These are phyloP conservation scores for Hanleya hanleyi DNA, from an alignment of 2,888 invertebrate species.

Conservation along the genomic window DNA sequence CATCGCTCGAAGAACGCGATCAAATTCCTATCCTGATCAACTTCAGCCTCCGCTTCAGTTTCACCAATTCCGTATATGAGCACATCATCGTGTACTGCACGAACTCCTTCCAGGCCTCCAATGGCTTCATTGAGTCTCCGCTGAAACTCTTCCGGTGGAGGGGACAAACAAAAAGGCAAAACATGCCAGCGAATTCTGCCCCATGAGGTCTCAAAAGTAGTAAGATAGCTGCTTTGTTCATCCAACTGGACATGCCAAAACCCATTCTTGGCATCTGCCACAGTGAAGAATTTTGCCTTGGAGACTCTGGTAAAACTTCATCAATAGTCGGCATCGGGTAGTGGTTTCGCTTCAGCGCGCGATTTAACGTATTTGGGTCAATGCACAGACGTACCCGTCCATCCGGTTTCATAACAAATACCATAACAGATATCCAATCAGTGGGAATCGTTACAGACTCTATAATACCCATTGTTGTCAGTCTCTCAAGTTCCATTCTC, in stretches of 20 bases:
- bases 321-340: slow-evolving; percentile 20
- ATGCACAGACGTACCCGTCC: slow-evolving; percentile 29
- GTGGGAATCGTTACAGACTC: slow-evolving; percentile 22
- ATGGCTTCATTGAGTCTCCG: slow-evolving; percentile 11
- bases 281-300: slow-evolving; percentile 10
- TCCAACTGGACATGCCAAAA: slow-evolving; percentile 34
- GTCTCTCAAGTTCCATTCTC: slow-evolving; percentile 21
- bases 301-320: slow-evolving; percentile 18
- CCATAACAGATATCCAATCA: slow-evolving; percentile 36
- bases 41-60: slow-evolving; percentile 24
- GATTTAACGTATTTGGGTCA: slow-evolving; percentile 35
- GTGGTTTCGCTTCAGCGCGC: slow-evolving; percentile 25
- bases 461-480: slow-evolving; percentile 12
- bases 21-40: slow-evolving; percentile 28
- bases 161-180: slow-evolving; percentile 41
- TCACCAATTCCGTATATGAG: too few species aligned
- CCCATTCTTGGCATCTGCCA: slow-evolving; percentile 25
- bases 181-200: slow-evolving; percentile 40
- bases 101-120: slow-evolving; percentile 22
- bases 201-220: slow-evolving; percentile 42
- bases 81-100: slow-evolving; percentile 23
- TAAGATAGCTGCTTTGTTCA: slow-evolving; percentile 29
- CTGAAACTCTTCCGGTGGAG: slow-evolving; percentile 43
- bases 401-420: slow-evolving; percentile 22
- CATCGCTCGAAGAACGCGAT: slow-evolving; percentile 21